Conservation (phyloP, 1,140 invertebrate genomes). For the Varroa destructor region DNA sequence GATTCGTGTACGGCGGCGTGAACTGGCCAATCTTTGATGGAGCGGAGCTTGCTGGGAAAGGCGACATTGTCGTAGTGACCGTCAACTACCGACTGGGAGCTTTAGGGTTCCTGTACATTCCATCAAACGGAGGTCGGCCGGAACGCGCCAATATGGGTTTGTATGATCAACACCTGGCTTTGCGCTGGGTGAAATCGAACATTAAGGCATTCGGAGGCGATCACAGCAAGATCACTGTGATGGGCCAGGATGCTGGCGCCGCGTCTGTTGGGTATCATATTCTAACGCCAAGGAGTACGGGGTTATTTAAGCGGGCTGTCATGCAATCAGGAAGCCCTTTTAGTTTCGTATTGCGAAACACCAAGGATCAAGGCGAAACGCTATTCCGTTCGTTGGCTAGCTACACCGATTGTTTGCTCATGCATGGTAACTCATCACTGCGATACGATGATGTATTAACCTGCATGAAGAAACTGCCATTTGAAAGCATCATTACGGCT, state of each 20-base stretch:
- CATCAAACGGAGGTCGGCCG: constrained; percentile 5
- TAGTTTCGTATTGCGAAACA: constrained; percentile 7
- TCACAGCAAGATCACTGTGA: constrained; percentile 42
- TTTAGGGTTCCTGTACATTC: constrained; percentile 58
- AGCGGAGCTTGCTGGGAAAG: constrained; percentile 73
- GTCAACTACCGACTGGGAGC: constrained; percentile 90
- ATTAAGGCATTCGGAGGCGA: constrained; percentile 37
- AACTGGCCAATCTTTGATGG: constrained; percentile 54
- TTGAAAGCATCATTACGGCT: constrained; percentile 13
- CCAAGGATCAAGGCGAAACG: constrained; percentile 14
- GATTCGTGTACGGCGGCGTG: constrained; percentile 16
- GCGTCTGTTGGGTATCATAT: constrained; percentile 39
- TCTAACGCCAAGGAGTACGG: constrained; percentile 36
- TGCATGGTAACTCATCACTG: constrained; percentile 11
- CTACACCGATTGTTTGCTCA: constrained; percentile 12
- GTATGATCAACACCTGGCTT: constrained; percentile 34
- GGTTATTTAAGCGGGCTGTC: constrained; percentile 39
- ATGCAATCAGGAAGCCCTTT: constrained; percentile 35
- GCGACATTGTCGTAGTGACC: constrained; percentile 81
- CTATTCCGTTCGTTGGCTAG: constrained; percentile 16
- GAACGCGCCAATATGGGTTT: constrained; percentile 34
- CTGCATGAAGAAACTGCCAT: constrained; percentile 17
- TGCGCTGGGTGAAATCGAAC: constrained; percentile 35
- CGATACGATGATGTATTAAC: constrained; percentile 7
- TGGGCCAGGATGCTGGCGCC: constrained; percentile 43